Percentiles rank a stretch among this genome's conserved stretches.
These are phyloP conservation scores for Lindbergichthys nudifrons DNA, from an alignment of 2,797 vertebrate genomes.

Conservation along the genomic window DNA sequence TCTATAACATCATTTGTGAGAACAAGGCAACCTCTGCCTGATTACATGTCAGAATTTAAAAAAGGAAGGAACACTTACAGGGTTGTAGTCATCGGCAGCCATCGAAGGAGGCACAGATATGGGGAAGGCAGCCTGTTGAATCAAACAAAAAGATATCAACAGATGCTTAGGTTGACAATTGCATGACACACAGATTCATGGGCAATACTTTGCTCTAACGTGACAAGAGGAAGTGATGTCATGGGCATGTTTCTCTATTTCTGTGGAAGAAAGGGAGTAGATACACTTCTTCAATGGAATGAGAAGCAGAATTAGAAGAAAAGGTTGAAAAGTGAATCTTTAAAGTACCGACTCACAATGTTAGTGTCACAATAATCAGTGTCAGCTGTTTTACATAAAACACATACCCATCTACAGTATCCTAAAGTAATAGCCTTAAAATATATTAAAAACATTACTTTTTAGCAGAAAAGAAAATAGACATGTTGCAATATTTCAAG, in stretches of 20 bases:
- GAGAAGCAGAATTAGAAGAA: background rate
- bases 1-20: background rate
- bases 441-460: background rate
- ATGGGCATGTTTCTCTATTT: conserved; percentile 35
- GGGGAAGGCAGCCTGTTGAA: conserved; percentile 83
- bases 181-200: background rate
- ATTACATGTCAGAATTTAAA: conserved; percentile 19
- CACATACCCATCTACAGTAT: background rate
- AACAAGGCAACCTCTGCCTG: background rate
- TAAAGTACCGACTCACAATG: conserved; percentile 18
- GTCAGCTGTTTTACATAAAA: conserved; percentile 36
- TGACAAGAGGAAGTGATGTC: conserved; percentile 64
- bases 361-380: background rate
- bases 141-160: conserved; percentile 33
- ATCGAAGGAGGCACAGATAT: conserved; percentile 83
- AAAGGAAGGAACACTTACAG: conserved; percentile 84
- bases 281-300: too few relatives aligned
- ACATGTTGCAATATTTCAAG: background rate
- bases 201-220: background rate
- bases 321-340: background rate
- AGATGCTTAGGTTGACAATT: conserved; percentile 12
- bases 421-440: too few relatives aligned
- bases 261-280: background rate
- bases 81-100: conserved; percentile 88
- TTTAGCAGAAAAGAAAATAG: too few relatives aligned